Conservation (phyloP, 2,888 invertebrate genomes). For the Drosophila paramelanica region DNA sequence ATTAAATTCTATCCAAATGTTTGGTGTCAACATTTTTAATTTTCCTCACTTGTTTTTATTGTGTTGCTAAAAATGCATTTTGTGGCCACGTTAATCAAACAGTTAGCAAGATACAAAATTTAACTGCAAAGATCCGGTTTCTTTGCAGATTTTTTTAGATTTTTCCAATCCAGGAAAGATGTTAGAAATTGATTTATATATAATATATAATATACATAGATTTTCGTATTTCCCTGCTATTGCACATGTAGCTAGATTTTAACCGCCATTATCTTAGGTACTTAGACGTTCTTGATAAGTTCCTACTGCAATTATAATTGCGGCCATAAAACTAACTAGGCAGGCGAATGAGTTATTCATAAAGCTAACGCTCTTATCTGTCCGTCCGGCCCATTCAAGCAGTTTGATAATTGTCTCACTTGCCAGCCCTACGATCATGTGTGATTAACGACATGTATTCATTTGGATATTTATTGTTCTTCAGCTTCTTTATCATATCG, state of each 20-base stretch:
- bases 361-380: slow-evolving; percentile 24
- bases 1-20: too few relatives aligned
- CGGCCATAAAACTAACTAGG: not conserved
- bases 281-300: too few relatives aligned
- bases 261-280: too few relatives aligned
- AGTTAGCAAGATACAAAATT: not conserved
- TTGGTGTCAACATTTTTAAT: not conserved
- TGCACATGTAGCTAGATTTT: too few relatives aligned
- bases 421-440: not conserved
- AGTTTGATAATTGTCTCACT: slow-evolving; percentile 8
- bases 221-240: too few relatives aligned
- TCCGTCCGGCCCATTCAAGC: not conserved
- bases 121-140: not conserved
- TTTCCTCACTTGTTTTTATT: too few relatives aligned
- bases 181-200: too few relatives aligned
- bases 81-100: slow-evolving; percentile 10
- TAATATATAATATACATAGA: too few relatives aligned
- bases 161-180: not conserved
- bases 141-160: not conserved
- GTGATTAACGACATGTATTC: not conserved
- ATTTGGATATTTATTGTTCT: not conserved
- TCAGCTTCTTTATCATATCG: slow-evolving; percentile 27
- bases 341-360: slow-evolving; percentile 31
- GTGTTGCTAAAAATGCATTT: not conserved
- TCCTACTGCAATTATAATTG: too few relatives aligned